phyloP scores from a whole-genome alignment of 2,797 vertebrate genomes.

The Streptopelia turtur region DNA sequence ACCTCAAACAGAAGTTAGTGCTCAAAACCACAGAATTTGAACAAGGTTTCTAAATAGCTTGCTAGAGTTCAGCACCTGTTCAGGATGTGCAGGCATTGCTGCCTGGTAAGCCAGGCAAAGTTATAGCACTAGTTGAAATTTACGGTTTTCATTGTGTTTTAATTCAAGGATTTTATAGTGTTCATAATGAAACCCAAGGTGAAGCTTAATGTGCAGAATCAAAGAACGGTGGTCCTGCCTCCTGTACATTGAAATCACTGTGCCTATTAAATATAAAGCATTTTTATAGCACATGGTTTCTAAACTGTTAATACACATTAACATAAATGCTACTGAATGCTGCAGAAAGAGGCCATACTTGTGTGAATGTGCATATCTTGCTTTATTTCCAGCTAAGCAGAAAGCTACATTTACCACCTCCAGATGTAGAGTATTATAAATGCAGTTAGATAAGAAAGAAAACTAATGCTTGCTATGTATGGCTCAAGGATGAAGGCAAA shows the following conservation, averaged over 20 bases:
- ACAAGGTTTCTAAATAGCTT: neutral
- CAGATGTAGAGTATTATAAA: neutral
- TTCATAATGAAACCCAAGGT: neutral
- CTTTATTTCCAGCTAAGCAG: neutral
- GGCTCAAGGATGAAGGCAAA: neutral
- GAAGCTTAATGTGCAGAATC: neutral
- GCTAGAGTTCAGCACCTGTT: neutral
- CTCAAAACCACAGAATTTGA: neutral
- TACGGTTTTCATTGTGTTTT: neutral
- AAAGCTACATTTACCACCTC: neutral
- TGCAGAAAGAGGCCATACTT: neutral
- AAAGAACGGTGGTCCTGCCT: neutral
- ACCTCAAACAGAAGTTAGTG: neutral
- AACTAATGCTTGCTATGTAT: neutral
- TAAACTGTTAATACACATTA: neutral
- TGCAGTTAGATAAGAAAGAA: neutral
- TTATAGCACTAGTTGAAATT: neutral
- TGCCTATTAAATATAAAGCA: neutral
- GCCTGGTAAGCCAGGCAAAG: neutral
- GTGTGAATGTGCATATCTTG: neutral
- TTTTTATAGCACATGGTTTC: neutral
- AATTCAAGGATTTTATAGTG: neutral
- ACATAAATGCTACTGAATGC: neutral
- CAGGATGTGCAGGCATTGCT: neutral
- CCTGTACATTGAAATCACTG: neutral